Base-by-base conservation (phyloP, 2,797 vertebrate genomes). In the Argentina silus region DNA sequence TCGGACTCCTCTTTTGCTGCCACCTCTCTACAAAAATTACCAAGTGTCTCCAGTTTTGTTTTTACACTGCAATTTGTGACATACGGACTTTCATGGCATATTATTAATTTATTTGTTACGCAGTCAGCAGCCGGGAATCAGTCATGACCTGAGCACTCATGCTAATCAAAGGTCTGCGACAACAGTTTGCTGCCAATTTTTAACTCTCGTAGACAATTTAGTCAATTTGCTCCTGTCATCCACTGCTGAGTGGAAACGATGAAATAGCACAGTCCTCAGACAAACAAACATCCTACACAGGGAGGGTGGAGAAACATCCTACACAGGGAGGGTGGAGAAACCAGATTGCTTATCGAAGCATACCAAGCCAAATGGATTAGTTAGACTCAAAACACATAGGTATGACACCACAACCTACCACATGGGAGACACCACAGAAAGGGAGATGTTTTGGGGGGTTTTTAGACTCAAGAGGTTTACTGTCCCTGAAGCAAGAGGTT, bases 331-430 rank as follows among this genome's bases (percentile, higher is more conserved):
- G n/a, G 57, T 57, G 27, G 17, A 60, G 9, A 21, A 17, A 64
- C 44, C 73, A 53, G 15, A n/a, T 23, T 50, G 17, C 51, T 63
- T 69, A 45, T 42, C 73, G 51, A 42, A 61, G 27, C 12, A 42
- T 23, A 42, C 27, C 23, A 12, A 42, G 59, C 59, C 57, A 42
- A 36, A 36, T 36, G 27, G 27, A 36, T 36, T 36, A 36, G 27
- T 36, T 36, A 36, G 27, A 36, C 27, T 36, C 27, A 36, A 36
- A 36, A 36, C 27, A 36, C 27, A 78, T 21, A 82, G 83, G 83
- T 88, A 84, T 83, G 78, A 86, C 65, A 64, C 55, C 75, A 69
- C 85, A n/a, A 70, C 86, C 84, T 78, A 56, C 19, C 74, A 69
- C 78, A 6, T 36, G 85, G 80, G 83, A 87, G 23, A 61, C 27